Conservation (phyloP, 2,888 invertebrate genomes). For the Sminthurinus aureus region DNA sequence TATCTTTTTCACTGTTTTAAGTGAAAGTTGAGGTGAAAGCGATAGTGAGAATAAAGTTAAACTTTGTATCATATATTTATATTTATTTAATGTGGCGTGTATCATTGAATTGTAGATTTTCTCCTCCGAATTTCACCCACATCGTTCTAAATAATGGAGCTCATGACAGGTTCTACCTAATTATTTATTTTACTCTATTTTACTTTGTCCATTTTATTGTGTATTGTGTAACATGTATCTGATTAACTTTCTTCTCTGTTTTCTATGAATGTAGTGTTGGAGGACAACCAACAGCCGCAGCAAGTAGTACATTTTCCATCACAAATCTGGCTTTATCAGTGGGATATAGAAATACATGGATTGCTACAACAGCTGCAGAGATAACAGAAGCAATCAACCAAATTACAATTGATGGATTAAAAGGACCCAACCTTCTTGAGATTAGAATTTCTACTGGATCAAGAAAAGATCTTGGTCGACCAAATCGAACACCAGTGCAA, state of each 20-base stretch:
- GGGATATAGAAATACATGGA: slow-evolving; percentile 57
- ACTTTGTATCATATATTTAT: background rate
- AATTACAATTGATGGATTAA: slow-evolving; percentile 42
- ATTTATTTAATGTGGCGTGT: background rate
- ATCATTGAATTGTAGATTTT: slow-evolving; percentile 33
- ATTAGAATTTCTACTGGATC: slow-evolving; percentile 63
- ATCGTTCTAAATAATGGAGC: slow-evolving; percentile 65
- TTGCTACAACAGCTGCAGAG: slow-evolving; percentile 62
- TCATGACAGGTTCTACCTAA: slow-evolving; percentile 61
- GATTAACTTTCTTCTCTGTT: no score
- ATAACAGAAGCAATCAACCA: slow-evolving; percentile 60
- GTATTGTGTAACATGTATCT: no score
- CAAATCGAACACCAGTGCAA: slow-evolving; percentile 64
- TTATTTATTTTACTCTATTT: no score
- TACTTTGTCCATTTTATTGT: no score
- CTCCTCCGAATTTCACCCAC: slow-evolving; percentile 63
- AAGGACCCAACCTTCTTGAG: slow-evolving; percentile 64
- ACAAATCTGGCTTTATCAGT: slow-evolving; percentile 51
- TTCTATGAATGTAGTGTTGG: slow-evolving; percentile 62
- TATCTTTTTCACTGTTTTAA: no score
- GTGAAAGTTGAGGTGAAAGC: background rate
- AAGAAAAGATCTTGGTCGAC: slow-evolving; percentile 63
- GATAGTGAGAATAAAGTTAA: background rate
- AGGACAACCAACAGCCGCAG: slow-evolving; percentile 63
- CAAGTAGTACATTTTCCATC: slow-evolving; percentile 51